These are phyloP conservation scores for Melanotaenia maccullochi DNA, from an alignment of 2,797 vertebrate species.

Conservation along the genomic window DNA sequence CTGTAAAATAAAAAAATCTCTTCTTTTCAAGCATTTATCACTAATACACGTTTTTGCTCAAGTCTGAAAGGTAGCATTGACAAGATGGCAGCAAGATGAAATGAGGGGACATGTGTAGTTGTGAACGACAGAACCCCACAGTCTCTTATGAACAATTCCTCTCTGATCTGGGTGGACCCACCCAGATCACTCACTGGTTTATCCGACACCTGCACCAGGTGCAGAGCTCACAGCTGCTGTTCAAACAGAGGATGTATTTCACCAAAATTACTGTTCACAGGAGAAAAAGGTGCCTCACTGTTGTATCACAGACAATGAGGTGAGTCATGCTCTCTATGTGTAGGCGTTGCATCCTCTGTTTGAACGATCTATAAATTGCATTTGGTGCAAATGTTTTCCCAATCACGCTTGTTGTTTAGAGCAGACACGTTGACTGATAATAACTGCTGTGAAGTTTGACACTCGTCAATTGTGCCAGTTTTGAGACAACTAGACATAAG, in stretches of 20 bases:
- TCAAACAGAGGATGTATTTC: constrained; percentile 51
- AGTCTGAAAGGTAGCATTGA: constrained; percentile 35
- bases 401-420: constrained; percentile 51
- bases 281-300: constrained; percentile 55
- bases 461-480: constrained; percentile 18
- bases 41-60: constrained; percentile 54
- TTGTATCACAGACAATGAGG: constrained; percentile 38
- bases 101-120: constrained; percentile 74
- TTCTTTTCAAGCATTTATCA: constrained; percentile 17
- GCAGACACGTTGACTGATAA: constrained; percentile 42
- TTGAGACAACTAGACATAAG: constrained; percentile 17
- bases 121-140: constrained; percentile 86
- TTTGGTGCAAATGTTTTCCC: constrained; percentile 61
- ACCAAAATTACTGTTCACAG: constrained; percentile 44
- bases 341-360: constrained; percentile 57
- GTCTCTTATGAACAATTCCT: constrained; percentile 82
- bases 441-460: constrained; percentile 31
- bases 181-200: constrained; percentile 52
- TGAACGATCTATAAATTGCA: constrained; percentile 50
- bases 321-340: constrained; percentile 55
- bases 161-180: constrained; percentile 70
- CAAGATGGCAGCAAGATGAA: constrained; percentile 72
- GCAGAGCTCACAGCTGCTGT: constrained; percentile 59
- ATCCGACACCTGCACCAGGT: constrained; percentile 68
- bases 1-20: constrained; percentile 5